Evolutionary conservation across 2,113 vertebrate species (phyloP), one percentile per base, ranked within the genome.

Genomic region (Nibea albiflora): DNA sequence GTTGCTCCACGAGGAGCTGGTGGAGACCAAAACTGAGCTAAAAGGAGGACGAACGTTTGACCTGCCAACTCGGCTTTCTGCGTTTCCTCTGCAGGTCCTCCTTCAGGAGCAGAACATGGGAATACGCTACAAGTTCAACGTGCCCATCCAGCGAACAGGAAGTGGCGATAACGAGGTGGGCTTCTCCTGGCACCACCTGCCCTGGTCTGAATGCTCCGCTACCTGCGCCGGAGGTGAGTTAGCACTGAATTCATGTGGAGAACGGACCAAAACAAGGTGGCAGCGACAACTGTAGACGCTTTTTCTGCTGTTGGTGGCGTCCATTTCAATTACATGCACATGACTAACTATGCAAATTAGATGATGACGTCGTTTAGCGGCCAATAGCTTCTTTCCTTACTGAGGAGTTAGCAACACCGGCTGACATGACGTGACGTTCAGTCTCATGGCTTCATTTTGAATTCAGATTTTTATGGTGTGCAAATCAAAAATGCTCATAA

Each of bases 71-170:
- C 31, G 5, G 31, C 8, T 8, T 39, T 39, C 35, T 8, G 7
- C 35, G 35, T 39, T 39, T 39, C 20, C 11, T 20, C 61, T 65
- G 77, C 95, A 99, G 98, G 97, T 99, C 91, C 96, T 99, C 58
- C 96, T 99, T 72, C 98, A 99, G 93, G 98, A 99, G 87, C 97
- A 98, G 92, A 99, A 99, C 94, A 90, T 97, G 91, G 98, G 98
- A 83, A 97, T 99, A 93, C 95, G 92, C 60, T 99, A 98, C 95
- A 98, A 96, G 87, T 99, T 99, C 95, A 99, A 96, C 50, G 97
- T 99, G 86, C 98, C 98, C 57, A 99, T 99, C 93, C 95, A 96
- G 93, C 96, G 96, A 17, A 97, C 96, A 10, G 97, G 98, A 84
- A 99, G 98, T 70, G 98, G 97, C 46, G 98, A 99, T 94, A 99